A percentile compares a stretch with the other conserved stretches of the same genome.
Conservation (phyloP, 1,140 invertebrate genomes). For the Drosophila virilis region DNA sequence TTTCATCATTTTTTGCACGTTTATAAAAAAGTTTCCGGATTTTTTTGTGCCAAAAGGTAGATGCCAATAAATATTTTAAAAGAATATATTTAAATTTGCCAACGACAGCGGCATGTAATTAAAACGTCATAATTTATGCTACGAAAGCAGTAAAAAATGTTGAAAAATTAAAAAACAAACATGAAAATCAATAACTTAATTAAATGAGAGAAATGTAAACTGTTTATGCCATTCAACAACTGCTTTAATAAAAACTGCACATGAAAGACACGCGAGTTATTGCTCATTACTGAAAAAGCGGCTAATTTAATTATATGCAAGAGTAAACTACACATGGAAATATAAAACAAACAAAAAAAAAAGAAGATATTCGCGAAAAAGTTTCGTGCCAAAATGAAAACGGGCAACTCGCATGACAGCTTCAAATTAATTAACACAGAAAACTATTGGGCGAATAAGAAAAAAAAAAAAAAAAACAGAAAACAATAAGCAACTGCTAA, state of each 20-base stretch:
- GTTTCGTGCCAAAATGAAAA: constrained; percentile 58
- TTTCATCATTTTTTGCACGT: constrained; percentile 24
- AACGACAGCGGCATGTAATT: constrained; percentile 40
- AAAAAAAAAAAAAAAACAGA: constrained; percentile 25
- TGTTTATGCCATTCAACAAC: constrained; percentile 14
- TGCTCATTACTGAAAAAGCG: constrained; percentile 30
- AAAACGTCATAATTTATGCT: constrained; percentile 58
- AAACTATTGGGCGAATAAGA: constrained; percentile 69
- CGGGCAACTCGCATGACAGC: constrained; percentile 68
- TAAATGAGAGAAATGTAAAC: constrained; percentile 8
- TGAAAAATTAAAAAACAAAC: constrained; percentile 9
- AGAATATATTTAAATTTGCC: constrained; percentile 26
- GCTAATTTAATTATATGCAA: constrained; percentile 55
- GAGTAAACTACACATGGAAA: constrained; percentile 28
- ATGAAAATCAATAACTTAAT: constrained; percentile 26
- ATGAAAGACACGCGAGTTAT: constrained; percentile 11
- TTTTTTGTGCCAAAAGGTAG: neutral
- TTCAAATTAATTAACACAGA: constrained; percentile 79
- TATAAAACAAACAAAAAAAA: constrained; percentile 15
- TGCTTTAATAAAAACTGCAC: neutral
- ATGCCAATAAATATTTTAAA: constrained; percentile 2
- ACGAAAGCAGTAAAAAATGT: constrained; percentile 20
- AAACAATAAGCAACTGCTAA: constrained; percentile 44
- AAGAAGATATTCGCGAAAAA: constrained; percentile 23
- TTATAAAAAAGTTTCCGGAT: constrained; percentile 26